Base-by-base conservation (phyloP, 2,797 vertebrate species). In the Acridotheres tristis region DNA sequence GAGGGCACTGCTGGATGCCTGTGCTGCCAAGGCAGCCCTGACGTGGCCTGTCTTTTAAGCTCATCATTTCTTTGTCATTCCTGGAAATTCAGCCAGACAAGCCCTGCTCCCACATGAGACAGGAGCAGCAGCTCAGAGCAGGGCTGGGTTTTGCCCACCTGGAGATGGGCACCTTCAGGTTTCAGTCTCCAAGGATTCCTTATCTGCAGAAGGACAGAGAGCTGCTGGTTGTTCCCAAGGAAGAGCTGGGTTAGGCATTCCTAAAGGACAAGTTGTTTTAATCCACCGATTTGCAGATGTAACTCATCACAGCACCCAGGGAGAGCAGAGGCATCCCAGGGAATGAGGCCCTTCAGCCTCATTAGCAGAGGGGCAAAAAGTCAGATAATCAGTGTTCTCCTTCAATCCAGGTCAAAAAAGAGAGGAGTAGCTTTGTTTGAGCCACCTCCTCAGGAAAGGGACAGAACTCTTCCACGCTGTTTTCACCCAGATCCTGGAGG, bases 81-180 rank as follows among this genome's bases (percentile, higher is more conserved):
- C 55, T 27, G 57, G 65, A 75, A 76, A 89, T 50, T 59, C 80
- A 58, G 50, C 16, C 84, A 68, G 47, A 51, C 43, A n/a, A 21
- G 54, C 42, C 42, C 54, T 4, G 1, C 32, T 29, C 3, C 47
- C 59, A 38, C 16, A 2, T 0, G 6, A 26, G 42, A 36, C 0
- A 0, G 3, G 15, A 84, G 5, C 34, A 32, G 55, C 73, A 48
- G 43, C 50, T 74, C 1, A 0, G 6, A 40, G n/a, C 29, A 51
- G 68, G 71, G 63, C 53, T n/a, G 58, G n/a, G 25, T 7, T 54
- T 13, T 7, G 30, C 48, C 55, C 69, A 47, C 29, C 63, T 25
- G 67, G 47, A 84, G 43, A 36, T 4, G 22, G 65, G 13, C 29
- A 48, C 54, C 57, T 59, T 29, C 53, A 40, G 42, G n/a, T 45